These are phyloP conservation scores for Crossaster papposus DNA, from an alignment of 53 echinoderm and acorn worm species.

Conservation along the genomic window DNA sequence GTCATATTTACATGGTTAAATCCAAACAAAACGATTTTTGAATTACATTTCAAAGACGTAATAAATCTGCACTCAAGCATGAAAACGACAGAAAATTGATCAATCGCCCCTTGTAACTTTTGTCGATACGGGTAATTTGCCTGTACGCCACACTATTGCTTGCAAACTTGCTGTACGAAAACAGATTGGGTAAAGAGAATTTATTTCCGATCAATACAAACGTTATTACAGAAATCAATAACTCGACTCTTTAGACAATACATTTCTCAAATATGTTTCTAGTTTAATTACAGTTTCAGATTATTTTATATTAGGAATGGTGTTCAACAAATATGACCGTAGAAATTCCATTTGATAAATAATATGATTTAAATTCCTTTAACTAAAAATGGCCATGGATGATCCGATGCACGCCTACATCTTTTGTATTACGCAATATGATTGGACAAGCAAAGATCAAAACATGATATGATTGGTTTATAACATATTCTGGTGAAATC, in stretches of 20 bases:
- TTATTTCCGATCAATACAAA: neutral
- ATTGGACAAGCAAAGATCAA: slow-evolving; percentile 55
- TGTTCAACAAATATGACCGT: no score
- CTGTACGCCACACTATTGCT: slow-evolving; percentile 73
- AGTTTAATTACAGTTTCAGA: no score
- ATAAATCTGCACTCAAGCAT: slow-evolving; percentile 76
- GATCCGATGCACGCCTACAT: slow-evolving; percentile 55
- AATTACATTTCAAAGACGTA: slow-evolving; percentile 48
- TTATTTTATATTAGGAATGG: no score
- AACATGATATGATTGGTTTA: slow-evolving; percentile 60
- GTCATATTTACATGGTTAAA: slow-evolving; percentile 46
- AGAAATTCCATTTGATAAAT: neutral
- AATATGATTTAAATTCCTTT: slow-evolving; percentile 11
- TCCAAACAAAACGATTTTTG: slow-evolving; percentile 63
- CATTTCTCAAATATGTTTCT: neutral
- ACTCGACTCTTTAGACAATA: neutral
- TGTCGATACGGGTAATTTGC: slow-evolving; percentile 75
- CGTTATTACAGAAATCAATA: neutral
- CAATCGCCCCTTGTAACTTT: slow-evolving; percentile 78
- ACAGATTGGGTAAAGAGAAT: slow-evolving; percentile 64
- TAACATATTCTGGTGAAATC: slow-evolving; percentile 61
- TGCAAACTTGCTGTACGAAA: slow-evolving; percentile 62
- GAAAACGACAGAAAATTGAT: slow-evolving; percentile 76
- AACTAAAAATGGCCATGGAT: slow-evolving; percentile 24
- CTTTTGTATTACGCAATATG: slow-evolving; percentile 64